Evolutionary conservation across 1,140 invertebrate genomes (phyloP), one percentile per base, ranked within the genome.

Genomic region (Trichomalopsis sarcophagae): DNA sequence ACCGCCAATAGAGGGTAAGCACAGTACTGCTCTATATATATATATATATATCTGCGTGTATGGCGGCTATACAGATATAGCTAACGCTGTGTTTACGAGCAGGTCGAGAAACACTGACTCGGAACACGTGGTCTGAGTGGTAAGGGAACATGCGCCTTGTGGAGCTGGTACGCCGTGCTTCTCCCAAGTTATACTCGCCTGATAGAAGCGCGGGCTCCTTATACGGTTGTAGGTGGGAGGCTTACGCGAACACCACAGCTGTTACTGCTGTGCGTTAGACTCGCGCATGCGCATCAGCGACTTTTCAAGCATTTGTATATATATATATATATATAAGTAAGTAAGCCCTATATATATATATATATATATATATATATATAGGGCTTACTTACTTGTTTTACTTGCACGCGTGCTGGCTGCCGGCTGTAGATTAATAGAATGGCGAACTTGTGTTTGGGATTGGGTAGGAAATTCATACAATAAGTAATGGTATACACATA

Each of bases 121-220:
- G 86, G 87, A 91, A 90, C 92, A 92, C 90, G 91, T 93, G 91
- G 91, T 91, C 87, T 88, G 81, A 50, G 85, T 82, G 85, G 85
- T 83, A 90, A 83, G 90, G 21, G 47, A 89, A 84, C 88, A 91
- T 88, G 85, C 13, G 10, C 80, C 6, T 6, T 0, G 47, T 33
- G 84, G 87, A 91, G 88, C 30, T 77, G 21, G 23, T 23, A 66
- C 47, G 62, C 10, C 2, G 2, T 40, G 44, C 81, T 85, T 40
- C 78, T 66, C 0, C 33, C 1, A 0, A 23, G 47, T 75, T 73
- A 86, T 93, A 86, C 44, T 90, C 81, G 66, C 90, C 92, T 90
- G 87, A 80, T 93, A 92, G 86, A 91, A 92, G 90, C 92, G 92
- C 92, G 92, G 92, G 92, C 91, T 93, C 91, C 91, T 91, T 93